Percentiles rank a stretch among this genome's conserved stretches.
These are phyloP conservation scores for Pteropus alecto DNA, from an alignment of 2,113 vertebrate species.

Conservation along the genomic window DNA sequence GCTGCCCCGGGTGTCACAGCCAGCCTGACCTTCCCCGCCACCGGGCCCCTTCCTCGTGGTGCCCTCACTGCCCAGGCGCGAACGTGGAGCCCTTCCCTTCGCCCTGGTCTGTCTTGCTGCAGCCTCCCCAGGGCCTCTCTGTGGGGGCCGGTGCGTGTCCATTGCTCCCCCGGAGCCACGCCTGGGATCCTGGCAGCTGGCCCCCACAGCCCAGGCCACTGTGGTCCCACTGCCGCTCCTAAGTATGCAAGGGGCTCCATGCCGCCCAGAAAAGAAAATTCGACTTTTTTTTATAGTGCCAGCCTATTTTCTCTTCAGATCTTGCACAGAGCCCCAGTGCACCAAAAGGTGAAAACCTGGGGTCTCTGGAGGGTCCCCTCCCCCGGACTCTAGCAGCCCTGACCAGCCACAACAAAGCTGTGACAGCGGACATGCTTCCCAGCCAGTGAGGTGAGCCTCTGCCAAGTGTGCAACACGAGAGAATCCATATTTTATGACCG, in stretches of 20 bases:
- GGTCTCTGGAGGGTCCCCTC: neutral
- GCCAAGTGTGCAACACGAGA: fast-evolving
- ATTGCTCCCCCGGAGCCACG: fast-evolving
- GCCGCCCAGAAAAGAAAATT: neutral
- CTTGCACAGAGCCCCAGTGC: neutral
- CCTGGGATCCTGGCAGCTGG: too few relatives aligned
- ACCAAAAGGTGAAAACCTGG: fast-evolving
- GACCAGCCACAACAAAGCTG: neutral
- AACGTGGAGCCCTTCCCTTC: fast-evolving
- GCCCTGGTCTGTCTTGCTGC: neutral
- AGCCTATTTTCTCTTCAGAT: neutral
- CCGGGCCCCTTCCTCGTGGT: neutral
- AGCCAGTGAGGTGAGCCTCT: neutral
- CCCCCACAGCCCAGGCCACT: neutral
- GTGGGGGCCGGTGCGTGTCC: neutral
- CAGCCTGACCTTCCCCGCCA: neutral
- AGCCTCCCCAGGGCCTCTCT: neutral
- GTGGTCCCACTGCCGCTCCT: neutral
- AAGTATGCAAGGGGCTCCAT: neutral
- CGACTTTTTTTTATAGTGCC: neutral
- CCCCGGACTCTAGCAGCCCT: neutral
- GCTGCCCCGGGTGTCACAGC: neutral
- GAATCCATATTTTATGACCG: neutral
- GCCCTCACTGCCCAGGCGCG: neutral
- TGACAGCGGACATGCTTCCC: fast-evolving